Evolutionary conservation across 2,797 vertebrate genomes (phyloP).

Genomic region (Alosa sapidissima): DNA sequence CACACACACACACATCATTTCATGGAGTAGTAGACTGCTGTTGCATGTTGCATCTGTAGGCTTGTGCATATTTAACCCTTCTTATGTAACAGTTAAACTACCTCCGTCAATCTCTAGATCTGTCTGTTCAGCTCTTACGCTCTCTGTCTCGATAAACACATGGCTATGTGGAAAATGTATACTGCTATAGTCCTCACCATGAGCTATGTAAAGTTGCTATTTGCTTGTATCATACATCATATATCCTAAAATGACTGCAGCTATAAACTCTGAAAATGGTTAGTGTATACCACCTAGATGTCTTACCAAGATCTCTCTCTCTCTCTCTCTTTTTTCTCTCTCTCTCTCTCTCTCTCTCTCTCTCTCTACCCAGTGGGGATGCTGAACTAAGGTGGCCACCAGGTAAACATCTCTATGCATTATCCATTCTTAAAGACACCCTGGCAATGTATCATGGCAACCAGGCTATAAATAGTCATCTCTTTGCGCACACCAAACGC

Average conservation of each 20-base stretch:
- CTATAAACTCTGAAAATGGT: neutral
- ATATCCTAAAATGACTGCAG: neutral
- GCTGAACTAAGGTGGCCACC: neutral
- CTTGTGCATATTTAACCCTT: neutral
- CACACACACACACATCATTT: neutral
- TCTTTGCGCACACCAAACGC: neutral
- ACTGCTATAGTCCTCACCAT: too few species aligned
- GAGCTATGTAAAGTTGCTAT: too few species aligned
- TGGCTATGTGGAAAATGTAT: too few species aligned
- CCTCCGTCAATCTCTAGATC: neutral
- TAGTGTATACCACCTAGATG: too few species aligned
- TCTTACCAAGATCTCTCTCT: neutral
- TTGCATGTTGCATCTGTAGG: neutral
- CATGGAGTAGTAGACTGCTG: neutral
- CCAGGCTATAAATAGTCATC: neutral
- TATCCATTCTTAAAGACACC: slow-evolving; percentile 17
- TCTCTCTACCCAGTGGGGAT: neutral
- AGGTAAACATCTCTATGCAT: slow-evolving; percentile 20
- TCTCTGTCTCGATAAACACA: neutral
- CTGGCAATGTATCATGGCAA: neutral
- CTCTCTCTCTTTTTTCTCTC: neutral
- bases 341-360: neutral
- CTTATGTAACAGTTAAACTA: neutral
- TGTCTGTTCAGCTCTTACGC: neutral
- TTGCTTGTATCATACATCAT: too few species aligned